Percentiles rank a stretch among this genome's conserved stretches.
These are phyloP conservation scores for Gambusia affinis DNA, from an alignment of 2,113 vertebrate genomes.

Conservation along the genomic window DNA sequence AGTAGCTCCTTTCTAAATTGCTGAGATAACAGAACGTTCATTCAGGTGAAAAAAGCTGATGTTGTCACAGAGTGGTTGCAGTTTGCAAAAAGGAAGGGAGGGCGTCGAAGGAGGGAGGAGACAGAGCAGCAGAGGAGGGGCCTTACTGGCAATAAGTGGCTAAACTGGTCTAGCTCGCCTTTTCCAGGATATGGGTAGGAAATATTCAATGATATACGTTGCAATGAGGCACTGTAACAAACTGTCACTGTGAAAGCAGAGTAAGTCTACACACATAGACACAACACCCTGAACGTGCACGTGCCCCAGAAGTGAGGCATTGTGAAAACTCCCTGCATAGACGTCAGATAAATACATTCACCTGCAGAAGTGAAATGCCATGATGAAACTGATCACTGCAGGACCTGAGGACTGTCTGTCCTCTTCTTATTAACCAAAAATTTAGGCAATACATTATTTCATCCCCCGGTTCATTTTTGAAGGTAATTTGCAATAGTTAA, in stretches of 20 bases:
- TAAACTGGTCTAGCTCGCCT: conserved; percentile 66
- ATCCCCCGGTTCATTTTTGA: background rate
- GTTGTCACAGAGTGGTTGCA: background rate
- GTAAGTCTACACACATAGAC: background rate
- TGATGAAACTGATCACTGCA: background rate
- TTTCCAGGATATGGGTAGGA: conserved; percentile 66
- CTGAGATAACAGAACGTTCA: conserved; percentile 8
- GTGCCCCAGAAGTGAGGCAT: background rate
- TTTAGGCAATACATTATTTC: background rate
- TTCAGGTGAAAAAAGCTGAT: conserved; percentile 22
- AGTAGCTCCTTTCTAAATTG: background rate
- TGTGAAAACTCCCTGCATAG: background rate
- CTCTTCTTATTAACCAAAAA: background rate
- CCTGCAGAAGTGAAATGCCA: conserved; percentile 13
- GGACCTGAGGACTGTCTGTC: background rate
- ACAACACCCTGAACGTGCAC: background rate
- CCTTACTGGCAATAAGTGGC: conserved; percentile 76
- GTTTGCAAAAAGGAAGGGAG: conserved; percentile 5
- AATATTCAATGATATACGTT: conserved; percentile 36
- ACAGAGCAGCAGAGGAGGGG: conserved; percentile 55
- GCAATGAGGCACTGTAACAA: background rate
- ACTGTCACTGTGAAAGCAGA: background rate
- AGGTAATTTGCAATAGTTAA: background rate
- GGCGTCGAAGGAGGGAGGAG: conserved; percentile 33
- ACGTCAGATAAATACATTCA: background rate